Evolutionary conservation across 23 tunicate species (phyloP).

Genomic region (Halocynthia aurantium): DNA sequence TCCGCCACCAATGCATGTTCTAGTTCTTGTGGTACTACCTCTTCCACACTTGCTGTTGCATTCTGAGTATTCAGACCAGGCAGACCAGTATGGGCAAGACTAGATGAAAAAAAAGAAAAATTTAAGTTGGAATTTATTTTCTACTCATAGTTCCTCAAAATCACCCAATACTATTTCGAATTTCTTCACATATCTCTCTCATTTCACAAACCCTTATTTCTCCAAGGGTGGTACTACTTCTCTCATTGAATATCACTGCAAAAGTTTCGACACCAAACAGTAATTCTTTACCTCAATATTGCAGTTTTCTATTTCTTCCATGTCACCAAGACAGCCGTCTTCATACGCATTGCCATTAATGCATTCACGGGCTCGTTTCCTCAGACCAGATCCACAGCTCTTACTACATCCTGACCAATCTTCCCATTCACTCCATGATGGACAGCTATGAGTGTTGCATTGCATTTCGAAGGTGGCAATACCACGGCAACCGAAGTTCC

Average conservation of each 20-base stretch:
- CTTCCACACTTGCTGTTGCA: slow-evolving; percentile 50
- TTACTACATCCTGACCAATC: slow-evolving; percentile 50
- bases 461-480: background rate
- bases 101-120: background rate
- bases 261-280: background rate
- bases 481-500: slow-evolving; percentile 57
- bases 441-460: slow-evolving; percentile 38
- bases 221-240: too few species aligned
- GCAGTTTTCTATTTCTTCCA: slow-evolving; percentile 27
- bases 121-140: background rate
- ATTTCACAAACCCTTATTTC: too few species aligned
- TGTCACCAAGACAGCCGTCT: slow-evolving; percentile 55
- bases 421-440: slow-evolving; percentile 43
- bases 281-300: slow-evolving; percentile 32
- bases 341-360: slow-evolving; percentile 29
- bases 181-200: background rate
- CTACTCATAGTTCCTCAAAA: background rate
- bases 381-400: slow-evolving; percentile 72
- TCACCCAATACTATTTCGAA: background rate
- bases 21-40: slow-evolving; percentile 39
- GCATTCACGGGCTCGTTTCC: slow-evolving; percentile 36
- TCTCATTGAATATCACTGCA: background rate
- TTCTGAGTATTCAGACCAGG: slow-evolving; percentile 40
- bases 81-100: slow-evolving; percentile 64
- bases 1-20: slow-evolving; percentile 62